Evolutionary conservation across 2,797 vertebrate genomes (phyloP).

Genomic region (Thaleichthys pacificus): DNA sequence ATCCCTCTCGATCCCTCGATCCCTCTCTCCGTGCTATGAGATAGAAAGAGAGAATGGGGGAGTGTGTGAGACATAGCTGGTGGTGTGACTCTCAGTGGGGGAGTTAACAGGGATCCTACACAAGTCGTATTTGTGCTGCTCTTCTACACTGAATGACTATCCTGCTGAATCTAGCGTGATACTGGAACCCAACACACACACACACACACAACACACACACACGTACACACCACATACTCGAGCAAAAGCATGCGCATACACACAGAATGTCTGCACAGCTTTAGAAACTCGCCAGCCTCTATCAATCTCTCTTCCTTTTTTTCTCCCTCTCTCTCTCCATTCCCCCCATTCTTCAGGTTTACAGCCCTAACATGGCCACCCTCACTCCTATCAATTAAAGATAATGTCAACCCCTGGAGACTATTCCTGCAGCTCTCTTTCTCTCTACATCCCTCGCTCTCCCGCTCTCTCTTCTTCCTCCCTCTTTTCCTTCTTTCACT

Average conservation of each 20-base stretch:
- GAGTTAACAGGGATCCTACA: not conserved
- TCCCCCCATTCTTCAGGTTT: slow-evolving; percentile 45
- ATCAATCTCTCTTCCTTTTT: not conserved
- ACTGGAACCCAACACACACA: too few relatives aligned
- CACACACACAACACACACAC: too few relatives aligned
- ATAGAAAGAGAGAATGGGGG: not conserved
- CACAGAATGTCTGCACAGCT: not conserved
- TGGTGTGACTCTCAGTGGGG: not conserved
- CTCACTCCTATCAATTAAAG: slow-evolving; percentile 47
- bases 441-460: not conserved
- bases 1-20: not conserved
- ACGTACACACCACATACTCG: not conserved
- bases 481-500: too few relatives aligned
- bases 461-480: slow-evolving; percentile 3
- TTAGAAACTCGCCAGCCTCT: too few relatives aligned
- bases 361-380: slow-evolving; percentile 36
- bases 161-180: too few relatives aligned
- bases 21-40: not conserved
- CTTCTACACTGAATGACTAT: not conserved
- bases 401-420: slow-evolving; percentile 33
- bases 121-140: not conserved
- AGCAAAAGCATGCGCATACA: not conserved
- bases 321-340: not conserved
- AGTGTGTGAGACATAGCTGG: not conserved
- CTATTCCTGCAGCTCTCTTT: not conserved